A percentile compares a stretch with the other conserved stretches of the same genome.
Evolutionary conservation across 2,797 vertebrate genomes (phyloP).

Genomic region (Alcedo quadribrachys): DNA sequence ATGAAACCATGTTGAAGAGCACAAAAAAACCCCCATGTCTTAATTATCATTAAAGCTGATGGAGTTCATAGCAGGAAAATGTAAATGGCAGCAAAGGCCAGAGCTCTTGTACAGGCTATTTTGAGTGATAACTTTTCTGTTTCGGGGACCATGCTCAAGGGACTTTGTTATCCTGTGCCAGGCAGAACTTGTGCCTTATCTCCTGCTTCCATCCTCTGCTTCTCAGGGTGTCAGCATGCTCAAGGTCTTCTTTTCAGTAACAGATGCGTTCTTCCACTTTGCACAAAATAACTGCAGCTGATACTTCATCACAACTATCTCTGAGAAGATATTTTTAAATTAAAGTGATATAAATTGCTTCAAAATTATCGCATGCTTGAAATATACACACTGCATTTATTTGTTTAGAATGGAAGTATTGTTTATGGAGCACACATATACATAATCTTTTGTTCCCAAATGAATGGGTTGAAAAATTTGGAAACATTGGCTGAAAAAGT

Average conservation of each 20-base stretch:
- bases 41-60: background rate
- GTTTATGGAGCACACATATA: conserved; percentile 38
- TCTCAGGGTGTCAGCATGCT: conserved; percentile 10
- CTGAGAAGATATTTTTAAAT: conserved; percentile 46
- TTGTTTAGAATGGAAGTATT: conserved; percentile 50
- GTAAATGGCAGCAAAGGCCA: background rate
- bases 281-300: conserved; percentile 51
- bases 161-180: background rate
- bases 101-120: background rate
- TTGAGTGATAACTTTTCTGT: background rate
- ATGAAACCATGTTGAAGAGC: background rate
- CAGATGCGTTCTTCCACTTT: conserved; percentile 24
- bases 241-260: background rate
- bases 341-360: conserved; percentile 36
- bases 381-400: conserved; percentile 25
- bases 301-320: conserved; percentile 42
- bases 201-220: background rate
- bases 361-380: background rate
- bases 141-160: background rate
- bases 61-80: background rate
- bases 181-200: background rate
- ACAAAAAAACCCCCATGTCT: background rate
- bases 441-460: conserved; percentile 48
- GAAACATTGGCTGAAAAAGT: conserved; percentile 41
- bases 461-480: conserved; percentile 59